phyloP scores from a whole-genome alignment of 2,888 invertebrate genomes.

The Drosophila anomelani region DNA sequence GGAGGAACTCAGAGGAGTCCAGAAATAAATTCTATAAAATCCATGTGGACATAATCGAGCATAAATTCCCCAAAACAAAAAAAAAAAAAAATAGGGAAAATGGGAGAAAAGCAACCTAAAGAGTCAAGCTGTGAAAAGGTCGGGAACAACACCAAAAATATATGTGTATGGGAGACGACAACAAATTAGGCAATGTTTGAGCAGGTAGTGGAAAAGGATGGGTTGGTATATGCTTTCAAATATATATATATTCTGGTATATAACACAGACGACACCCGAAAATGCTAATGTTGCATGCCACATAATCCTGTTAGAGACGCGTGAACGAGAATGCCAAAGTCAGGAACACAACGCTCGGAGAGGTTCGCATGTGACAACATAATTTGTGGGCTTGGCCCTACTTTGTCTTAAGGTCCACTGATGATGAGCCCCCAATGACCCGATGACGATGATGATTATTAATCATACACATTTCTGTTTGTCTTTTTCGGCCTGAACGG shows the following conservation, averaged over 20 bases:
- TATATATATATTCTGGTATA: conserved; percentile 1
- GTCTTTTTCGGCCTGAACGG: conserved; percentile 43
- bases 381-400: conserved; percentile 67
- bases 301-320: conserved; percentile 76
- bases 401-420: conserved; percentile 38
- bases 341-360: conserved; percentile 12
- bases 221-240: conserved; percentile 1
- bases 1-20: conserved; percentile 33
- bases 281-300: conserved; percentile 74
- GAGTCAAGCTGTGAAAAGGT: conserved; percentile 62
- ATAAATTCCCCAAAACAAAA: conserved; percentile 70
- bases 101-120: conserved; percentile 23
- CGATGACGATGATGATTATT: conserved; percentile 63
- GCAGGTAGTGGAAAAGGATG: conserved; percentile 44
- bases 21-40: conserved; percentile 51
- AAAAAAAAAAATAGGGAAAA: conserved; percentile 19
- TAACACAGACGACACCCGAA: conserved; percentile 21
- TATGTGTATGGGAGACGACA: conserved; percentile 22
- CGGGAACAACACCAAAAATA: conserved; percentile 5
- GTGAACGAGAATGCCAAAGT: conserved; percentile 60
- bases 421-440: conserved; percentile 40
- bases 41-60: conserved; percentile 79
- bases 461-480: conserved; percentile 45
- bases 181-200: conserved; percentile 67
- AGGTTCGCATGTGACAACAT: conserved; percentile 77